These are phyloP conservation scores for Borostomias antarcticus DNA, from an alignment of 2,797 vertebrate genomes.

Conservation along the genomic window DNA sequence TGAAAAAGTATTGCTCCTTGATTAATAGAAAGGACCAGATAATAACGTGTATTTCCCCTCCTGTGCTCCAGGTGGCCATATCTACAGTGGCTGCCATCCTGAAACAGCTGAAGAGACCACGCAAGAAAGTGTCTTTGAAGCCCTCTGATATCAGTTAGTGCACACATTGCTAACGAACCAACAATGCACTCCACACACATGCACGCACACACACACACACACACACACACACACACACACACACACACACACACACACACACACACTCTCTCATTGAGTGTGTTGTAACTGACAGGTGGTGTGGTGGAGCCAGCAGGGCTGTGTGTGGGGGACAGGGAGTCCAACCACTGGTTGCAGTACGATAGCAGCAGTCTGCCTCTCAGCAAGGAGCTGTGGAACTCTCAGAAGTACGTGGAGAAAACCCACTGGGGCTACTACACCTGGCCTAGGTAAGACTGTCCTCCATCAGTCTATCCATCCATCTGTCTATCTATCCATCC, in stretches of 20 bases:
- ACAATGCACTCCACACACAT: no score
- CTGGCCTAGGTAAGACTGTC: slow-evolving; percentile 85
- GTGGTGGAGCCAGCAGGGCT: slow-evolving; percentile 70
- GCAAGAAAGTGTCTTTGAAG: slow-evolving; percentile 84
- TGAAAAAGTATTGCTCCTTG: no score
- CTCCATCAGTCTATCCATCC: background rate
- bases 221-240: slow-evolving; percentile 12
- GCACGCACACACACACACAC: no score
- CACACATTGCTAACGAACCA: slow-evolving; percentile 2
- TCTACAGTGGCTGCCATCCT: slow-evolving; percentile 91
- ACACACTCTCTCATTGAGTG: background rate
- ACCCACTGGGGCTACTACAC: slow-evolving; percentile 95
- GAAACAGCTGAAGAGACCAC: slow-evolving; percentile 90
- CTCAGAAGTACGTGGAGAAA: slow-evolving; percentile 88
- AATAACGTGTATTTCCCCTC: background rate
- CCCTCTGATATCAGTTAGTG: slow-evolving; percentile 89
- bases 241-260: background rate
- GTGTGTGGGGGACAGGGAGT: slow-evolving; percentile 85
- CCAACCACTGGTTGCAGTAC: slow-evolving; percentile 94
- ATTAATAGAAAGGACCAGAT: no score
- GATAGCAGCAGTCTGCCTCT: slow-evolving; percentile 83
- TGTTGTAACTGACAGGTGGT: slow-evolving; percentile 74
- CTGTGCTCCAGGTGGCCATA: slow-evolving; percentile 84
- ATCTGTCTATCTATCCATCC: slow-evolving; percentile 41
- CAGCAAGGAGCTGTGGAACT: slow-evolving; percentile 86